Evolutionary conservation across 2,797 vertebrate genomes (phyloP).

Genomic region (Sebastes reedi): DNA sequence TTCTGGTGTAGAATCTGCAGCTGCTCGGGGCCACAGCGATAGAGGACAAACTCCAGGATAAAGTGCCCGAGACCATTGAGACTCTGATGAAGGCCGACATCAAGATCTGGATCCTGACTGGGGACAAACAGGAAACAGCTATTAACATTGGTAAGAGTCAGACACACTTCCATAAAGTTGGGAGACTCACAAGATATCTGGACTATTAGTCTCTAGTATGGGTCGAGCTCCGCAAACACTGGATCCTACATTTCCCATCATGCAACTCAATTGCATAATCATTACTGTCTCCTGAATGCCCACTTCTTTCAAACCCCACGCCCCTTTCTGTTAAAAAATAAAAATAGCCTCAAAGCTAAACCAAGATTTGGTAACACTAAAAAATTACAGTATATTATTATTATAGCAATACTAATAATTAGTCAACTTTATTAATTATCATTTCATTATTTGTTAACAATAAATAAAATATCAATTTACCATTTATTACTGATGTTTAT

Average conservation of each 20-base stretch:
- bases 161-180: background rate
- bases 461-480: too few species aligned
- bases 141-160: conserved; percentile 93
- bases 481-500: too few species aligned
- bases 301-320: background rate
- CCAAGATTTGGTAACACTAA: background rate
- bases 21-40: conserved; percentile 97
- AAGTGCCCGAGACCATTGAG: conserved; percentile 98
- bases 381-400: too few species aligned
- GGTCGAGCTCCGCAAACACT: background rate
- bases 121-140: conserved; percentile 99
- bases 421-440: too few species aligned
- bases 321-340: background rate
- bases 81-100: conserved; percentile 98
- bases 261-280: background rate
- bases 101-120: conserved; percentile 99
- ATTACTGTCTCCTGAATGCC: background rate
- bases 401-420: too few species aligned
- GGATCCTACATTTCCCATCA: background rate
- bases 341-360: background rate
- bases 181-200: background rate
- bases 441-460: too few species aligned
- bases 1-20: conserved; percentile 89
- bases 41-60: conserved; percentile 97
- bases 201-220: background rate